Evolutionary conservation across 2,888 invertebrate genomes (phyloP).

Genomic region (Harpalus rubripes): DNA sequence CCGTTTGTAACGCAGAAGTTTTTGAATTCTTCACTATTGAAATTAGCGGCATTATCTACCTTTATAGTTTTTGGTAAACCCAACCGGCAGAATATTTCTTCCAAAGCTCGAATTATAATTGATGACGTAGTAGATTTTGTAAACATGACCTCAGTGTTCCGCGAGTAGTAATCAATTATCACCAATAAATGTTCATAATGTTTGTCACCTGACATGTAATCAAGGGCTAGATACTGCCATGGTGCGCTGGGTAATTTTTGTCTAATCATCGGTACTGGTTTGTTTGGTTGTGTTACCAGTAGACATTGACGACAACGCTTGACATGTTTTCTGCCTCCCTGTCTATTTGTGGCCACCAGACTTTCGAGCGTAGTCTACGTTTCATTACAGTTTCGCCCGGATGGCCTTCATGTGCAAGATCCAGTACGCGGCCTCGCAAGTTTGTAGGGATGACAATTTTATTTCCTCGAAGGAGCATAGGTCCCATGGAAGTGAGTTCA

Average conservation of each 20-base stretch:
- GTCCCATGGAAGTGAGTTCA: background rate
- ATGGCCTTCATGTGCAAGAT: too few species aligned
- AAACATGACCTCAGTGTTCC: slow-evolving; percentile 44
- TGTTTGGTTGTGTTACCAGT: slow-evolving; percentile 66
- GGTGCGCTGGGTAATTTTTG: too few species aligned
- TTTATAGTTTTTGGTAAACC: slow-evolving; percentile 30
- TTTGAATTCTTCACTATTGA: background rate
- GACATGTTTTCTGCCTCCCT: slow-evolving; percentile 68
- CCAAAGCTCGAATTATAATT: background rate
- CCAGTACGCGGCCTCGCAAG: slow-evolving; percentile 1
- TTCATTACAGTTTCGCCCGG: too few species aligned
- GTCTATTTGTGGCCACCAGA: slow-evolving; percentile 69
- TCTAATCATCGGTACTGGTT: slow-evolving; percentile 65
- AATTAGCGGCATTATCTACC: slow-evolving; percentile 5
- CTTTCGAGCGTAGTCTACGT: too few species aligned
- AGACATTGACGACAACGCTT: slow-evolving; percentile 68
- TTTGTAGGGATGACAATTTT: slow-evolving; percentile 63
- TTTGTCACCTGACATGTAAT: slow-evolving; percentile 68
- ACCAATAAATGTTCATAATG: slow-evolving; percentile 63
- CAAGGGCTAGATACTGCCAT: slow-evolving; percentile 42
- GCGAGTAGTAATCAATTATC: slow-evolving; percentile 69
- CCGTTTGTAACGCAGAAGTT: background rate
- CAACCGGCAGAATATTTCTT: slow-evolving; percentile 41
- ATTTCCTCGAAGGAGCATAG: slow-evolving; percentile 2
- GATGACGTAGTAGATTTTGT: slow-evolving; percentile 20